Base-by-base conservation (phyloP, 2,113 vertebrate genomes). In the Apteryx owenii region DNA sequence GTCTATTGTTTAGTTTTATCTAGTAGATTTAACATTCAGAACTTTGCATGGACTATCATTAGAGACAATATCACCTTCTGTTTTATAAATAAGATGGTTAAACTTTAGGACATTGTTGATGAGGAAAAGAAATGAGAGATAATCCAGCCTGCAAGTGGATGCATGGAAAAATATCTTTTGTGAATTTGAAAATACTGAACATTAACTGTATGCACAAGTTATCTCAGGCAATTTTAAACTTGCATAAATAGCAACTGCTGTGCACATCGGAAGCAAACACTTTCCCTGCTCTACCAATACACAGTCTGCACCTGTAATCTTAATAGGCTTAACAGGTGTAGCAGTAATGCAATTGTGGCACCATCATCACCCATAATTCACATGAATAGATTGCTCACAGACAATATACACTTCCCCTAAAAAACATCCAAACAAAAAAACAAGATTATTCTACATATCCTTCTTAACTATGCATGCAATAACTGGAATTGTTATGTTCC, bases 401-500 rank as follows among this genome's bases (percentile, higher is more conserved):
- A 65, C 60, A 88, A 90, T 15, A 31, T 3, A 17, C 0, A 23
- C 19, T 68, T 62, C 58, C 20, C 44, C 29, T 14, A 31, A 71
- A 60, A 89, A 84, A 4, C 1, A 76, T 48, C 1, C 5, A 54
- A 80, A 11, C 6, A 51, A 54, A 60, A 36, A 29, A 0, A 3
- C 1, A 36, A 23, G 5, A 78, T 2, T n/a, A 60, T 42, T 14
- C 5, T 78, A 75, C 54, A 69, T 84, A 77, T 51, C 11, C 38
- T 64, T 73, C 31, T 72, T n/a, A 72, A 72, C 3, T 2, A 33
- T 38, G 71, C 2, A 48, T 0, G 0, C 15, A 80, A 72, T n/a
- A n/a, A 68, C 36, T 44, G 48, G 10, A 68, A 62, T 64, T 53
- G 33, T 40, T 65, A 36, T 51, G 7, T 28, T 71, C 54, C 10